A percentile compares a stretch with the other conserved stretches of the same genome.
These are phyloP conservation scores for Uloborus plumipes DNA, from an alignment of 2,888 invertebrate species.

Conservation along the genomic window DNA sequence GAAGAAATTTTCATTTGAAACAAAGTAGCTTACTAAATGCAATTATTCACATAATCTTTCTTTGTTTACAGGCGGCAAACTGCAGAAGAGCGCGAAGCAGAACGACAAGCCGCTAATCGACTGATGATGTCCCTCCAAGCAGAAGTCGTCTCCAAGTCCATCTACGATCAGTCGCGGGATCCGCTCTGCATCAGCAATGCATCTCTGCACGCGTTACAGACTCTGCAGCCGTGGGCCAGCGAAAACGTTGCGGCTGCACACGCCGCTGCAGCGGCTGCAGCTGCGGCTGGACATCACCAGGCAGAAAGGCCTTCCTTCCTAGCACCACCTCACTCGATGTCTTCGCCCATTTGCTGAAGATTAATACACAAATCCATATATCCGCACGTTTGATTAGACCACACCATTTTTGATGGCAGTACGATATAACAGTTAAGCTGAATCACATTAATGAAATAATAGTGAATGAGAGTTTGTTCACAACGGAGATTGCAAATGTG, in stretches of 20 bases:
- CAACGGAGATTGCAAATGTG: too few relatives aligned
- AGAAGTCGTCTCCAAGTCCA: slow-evolving; percentile 81
- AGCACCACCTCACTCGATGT: slow-evolving; percentile 65
- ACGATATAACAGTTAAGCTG: too few relatives aligned
- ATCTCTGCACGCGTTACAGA: slow-evolving; percentile 84
- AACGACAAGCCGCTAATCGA: slow-evolving; percentile 97
- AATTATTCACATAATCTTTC: neutral
- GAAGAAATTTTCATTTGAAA: too few relatives aligned
- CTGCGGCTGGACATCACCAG: slow-evolving; percentile 48
- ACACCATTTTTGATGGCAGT: too few relatives aligned
- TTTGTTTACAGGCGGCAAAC: slow-evolving; percentile 87
- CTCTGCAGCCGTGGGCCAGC: slow-evolving; percentile 84
- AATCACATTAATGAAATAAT: too few relatives aligned
- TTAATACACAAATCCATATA: slow-evolving; percentile 68
- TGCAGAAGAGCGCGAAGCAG: slow-evolving; percentile 96
- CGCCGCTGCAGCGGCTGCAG: slow-evolving; percentile 57
- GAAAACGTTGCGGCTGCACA: slow-evolving; percentile 64
- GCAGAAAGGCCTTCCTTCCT: slow-evolving; percentile 54
- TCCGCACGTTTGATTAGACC: too few relatives aligned
- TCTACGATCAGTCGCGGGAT: slow-evolving; percentile 70
- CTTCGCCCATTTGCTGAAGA: slow-evolving; percentile 67
- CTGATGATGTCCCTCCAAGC: slow-evolving; percentile 96
- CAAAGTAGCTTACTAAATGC: too few relatives aligned
- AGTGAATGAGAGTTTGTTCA: too few relatives aligned
- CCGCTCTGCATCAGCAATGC: slow-evolving; percentile 72